Base-by-base conservation (phyloP, 1,140 invertebrate genomes). In the Geopemphigus sp. region DNA sequence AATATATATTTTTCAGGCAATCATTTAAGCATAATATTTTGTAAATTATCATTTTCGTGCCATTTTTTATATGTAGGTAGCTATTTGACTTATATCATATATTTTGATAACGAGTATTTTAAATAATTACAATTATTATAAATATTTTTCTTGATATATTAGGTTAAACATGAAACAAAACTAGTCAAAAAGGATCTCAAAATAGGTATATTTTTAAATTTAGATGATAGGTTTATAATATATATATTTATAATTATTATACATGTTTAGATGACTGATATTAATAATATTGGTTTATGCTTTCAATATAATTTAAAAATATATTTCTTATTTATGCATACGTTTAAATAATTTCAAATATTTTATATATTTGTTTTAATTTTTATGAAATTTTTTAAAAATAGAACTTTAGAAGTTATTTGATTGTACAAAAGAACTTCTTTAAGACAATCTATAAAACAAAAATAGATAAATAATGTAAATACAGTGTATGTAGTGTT, bases 121-220 rank as follows among this genome's bases (percentile, higher is more conserved):
- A 0, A 22, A 50, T 8, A 24, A 14, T 47, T 50, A 47, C 47
- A 24, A 47, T 45, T 45, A 1, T 19, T 50, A 26, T 15, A 50
- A 24, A 22, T 68, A 66, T 24, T 29, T 72, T 72, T 54, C 12
- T 19, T 10, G 1, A 29, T 29, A 54, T 0, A 15, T 32, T 72
- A 72, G 8, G 17, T 72, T 4, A 54, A 5, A 12, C 4, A n/a
- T 26, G 50, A 4, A 1, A 26, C 26, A 54, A 72, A 54, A 14
- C 11, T 32, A 24, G 64, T 54, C 50, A n/a, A 54, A 17, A 12
- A 15, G n/a, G 68, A 72, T 72, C 68, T 72, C 68, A 72, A 15
- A 26, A n/a, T n/a, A n/a, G n/a, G n/a, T n/a, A n/a, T n/a, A n/a
- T n/a, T n/a, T n/a, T n/a, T n/a, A n/a, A 68, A 14, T 29, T 29